Conservation (phyloP, 1,140 invertebrate species). For the Cataglyphis hispanica region DNA sequence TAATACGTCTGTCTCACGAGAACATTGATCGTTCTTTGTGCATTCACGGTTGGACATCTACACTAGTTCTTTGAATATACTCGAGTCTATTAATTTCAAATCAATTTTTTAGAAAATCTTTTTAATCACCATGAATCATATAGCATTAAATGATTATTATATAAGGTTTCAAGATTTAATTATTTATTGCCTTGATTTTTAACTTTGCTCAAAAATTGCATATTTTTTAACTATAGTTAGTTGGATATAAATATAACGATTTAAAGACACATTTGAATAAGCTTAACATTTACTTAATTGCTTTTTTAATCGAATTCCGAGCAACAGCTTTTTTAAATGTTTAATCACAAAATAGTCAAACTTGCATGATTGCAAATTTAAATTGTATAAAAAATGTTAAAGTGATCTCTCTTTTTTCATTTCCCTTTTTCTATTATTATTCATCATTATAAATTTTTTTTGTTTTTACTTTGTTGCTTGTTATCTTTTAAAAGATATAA, state of each 20-base stretch:
- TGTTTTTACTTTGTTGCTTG: neutral
- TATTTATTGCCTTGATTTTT: neutral
- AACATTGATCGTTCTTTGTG: constrained; percentile 28
- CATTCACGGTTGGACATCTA: constrained; percentile 15
- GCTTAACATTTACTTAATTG: no score
- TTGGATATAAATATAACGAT: neutral
- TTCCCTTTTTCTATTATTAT: neutral
- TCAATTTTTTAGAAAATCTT: neutral
- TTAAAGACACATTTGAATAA: neutral
- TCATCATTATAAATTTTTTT: neutral
- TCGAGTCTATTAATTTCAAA: neutral
- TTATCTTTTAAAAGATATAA: neutral
- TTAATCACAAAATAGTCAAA: neutral
- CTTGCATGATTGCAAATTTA: no score
- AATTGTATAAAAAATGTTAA: neutral
- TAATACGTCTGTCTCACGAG: constrained; percentile 31
- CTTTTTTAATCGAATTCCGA: neutral
- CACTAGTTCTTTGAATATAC: neutral
- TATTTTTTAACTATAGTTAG: neutral
- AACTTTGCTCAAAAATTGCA: neutral
- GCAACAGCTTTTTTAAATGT: constrained; percentile 5
- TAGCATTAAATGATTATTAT: neutral
- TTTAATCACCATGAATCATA: neutral
- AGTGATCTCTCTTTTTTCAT: neutral
- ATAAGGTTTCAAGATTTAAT: neutral